These are phyloP conservation scores for Salarias fasciatus DNA, from an alignment of 2,797 vertebrate species.

Conservation along the genomic window DNA sequence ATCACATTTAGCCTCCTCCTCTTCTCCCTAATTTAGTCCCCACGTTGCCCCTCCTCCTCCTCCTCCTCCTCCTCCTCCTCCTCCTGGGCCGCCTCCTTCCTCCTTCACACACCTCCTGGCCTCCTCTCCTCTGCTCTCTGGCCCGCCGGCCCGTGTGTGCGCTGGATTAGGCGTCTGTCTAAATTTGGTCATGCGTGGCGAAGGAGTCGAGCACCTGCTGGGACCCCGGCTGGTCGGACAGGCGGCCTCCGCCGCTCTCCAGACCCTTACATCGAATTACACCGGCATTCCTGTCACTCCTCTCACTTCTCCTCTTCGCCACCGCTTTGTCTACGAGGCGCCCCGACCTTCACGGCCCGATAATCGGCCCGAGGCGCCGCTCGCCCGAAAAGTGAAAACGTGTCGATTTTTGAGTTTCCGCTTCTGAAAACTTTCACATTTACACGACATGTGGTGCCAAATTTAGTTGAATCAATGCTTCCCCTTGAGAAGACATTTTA, in stretches of 20 bases:
- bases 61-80: constrained; percentile 19
- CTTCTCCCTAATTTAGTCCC: constrained; percentile 45
- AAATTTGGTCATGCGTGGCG: constrained; percentile 81
- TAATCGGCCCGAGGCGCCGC: too few relatives aligned
- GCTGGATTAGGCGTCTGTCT: constrained; percentile 73
- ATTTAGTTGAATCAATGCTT: too few relatives aligned
- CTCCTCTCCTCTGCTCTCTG: constrained; percentile 8
- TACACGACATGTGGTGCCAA: too few relatives aligned
- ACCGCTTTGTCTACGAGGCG: constrained; percentile 16
- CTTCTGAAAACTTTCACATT: too few relatives aligned
- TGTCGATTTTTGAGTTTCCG: too few relatives aligned
- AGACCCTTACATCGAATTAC: constrained; percentile 73
- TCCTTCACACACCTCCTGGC: constrained; percentile 6
- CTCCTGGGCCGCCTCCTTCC: constrained; percentile 7
- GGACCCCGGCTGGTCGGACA: constrained; percentile 45
- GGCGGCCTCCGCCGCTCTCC: constrained; percentile 55
- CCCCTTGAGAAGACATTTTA: too few relatives aligned
- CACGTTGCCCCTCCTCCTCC: constrained; percentile 15
- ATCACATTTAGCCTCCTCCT: constrained; percentile 78
- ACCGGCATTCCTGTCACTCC: constrained; percentile 62
- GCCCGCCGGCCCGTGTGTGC: constrained; percentile 42
- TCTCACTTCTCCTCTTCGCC: constrained; percentile 9
- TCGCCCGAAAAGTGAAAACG: too few relatives aligned
- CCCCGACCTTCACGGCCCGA: constrained; percentile 9
- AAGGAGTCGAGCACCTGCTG: constrained; percentile 67